Base-by-base conservation (phyloP, 2,888 invertebrate species). In the Muscina levida region DNA sequence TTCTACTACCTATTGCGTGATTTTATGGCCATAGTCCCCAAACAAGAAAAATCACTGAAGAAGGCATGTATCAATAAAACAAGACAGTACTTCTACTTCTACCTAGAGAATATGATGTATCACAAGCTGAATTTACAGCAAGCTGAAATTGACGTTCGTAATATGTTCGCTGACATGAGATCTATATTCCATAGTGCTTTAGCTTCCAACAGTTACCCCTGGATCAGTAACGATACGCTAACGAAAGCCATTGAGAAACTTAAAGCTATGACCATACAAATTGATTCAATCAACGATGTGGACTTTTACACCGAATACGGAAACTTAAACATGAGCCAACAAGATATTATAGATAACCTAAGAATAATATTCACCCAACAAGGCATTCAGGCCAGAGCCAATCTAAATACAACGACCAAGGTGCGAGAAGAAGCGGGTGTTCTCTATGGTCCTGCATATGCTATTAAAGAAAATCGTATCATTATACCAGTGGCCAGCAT, bases 71-170 rank as follows among this genome's bases (percentile, higher is more conserved):
- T 87, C 1, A 72, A 80, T 0, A 62, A 76, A 3, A 85, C 86
- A 0, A 86, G 85, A 46, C 68, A 84, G 17, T 67, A 83, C 48
- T 89, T 90, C 13, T 75, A 89, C 8, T 88, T 87, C 56, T 85
- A 85, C 11, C 75, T 90, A 8, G 89, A 90, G 42, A 89, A 89
- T 17, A 86, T 90, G 84, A 83, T 88, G 46, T 86, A 86, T 67
- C 84, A 89, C 0, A 84, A 82, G 11, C 84, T 85, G 73, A 86
- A 85, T 59, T 85, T 82, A 13, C 80, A 84, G 0, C 82, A 78
- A 44, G 86, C 85, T 0, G 85, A 85, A 15, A 22, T 70, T 2
- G 88, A 88, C 44, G 76, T 90, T 0, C 83, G 86, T 1, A 77
- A 79, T 1, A 84, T 90, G 26, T 90, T 89, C 89, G 65, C 70